A percentile compares a stretch with the other conserved stretches of the same genome.
These are phyloP conservation scores for Rhynchomys soricoides DNA, from an alignment of 2,113 vertebrate species.

Conservation along the genomic window DNA sequence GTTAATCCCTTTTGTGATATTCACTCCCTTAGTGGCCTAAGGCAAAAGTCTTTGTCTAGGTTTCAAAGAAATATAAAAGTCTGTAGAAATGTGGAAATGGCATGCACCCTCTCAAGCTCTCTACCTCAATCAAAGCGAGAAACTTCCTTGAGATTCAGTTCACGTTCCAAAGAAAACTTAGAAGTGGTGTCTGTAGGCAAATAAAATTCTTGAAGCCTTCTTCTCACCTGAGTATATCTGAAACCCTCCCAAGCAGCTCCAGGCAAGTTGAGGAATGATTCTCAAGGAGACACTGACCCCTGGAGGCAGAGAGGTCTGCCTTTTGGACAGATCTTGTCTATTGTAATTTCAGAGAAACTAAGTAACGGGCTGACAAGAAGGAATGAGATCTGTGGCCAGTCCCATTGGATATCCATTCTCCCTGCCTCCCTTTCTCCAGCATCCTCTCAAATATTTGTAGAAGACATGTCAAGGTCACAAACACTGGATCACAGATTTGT, in stretches of 20 bases:
- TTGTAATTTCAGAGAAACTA: background rate
- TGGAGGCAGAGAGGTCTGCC: constrained; percentile 70
- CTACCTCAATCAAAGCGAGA: constrained; percentile 72
- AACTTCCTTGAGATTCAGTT: constrained; percentile 63
- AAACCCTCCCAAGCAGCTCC: constrained; percentile 41
- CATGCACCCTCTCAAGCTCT: background rate
- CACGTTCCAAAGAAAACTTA: constrained; percentile 59
- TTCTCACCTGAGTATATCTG: constrained; percentile 51
- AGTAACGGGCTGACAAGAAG: background rate
- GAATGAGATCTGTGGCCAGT: background rate
- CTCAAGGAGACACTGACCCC: constrained; percentile 81
- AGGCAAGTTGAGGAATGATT: constrained; percentile 61
- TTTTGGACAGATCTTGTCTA: constrained; percentile 38
- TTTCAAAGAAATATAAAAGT: constrained; percentile 79
- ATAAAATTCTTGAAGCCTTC: constrained; percentile 67
- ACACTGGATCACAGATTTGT: background rate
- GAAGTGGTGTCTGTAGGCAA: constrained; percentile 56
- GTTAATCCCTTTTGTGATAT: constrained; percentile 78
- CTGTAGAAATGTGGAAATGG: constrained; percentile 57
- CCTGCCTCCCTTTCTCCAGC: background rate
- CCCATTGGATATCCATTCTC: background rate
- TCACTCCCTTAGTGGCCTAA: constrained; percentile 76
- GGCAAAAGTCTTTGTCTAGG: constrained; percentile 78
- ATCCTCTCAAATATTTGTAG: background rate
- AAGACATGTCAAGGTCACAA: background rate